Base-by-base conservation (phyloP, 2,888 invertebrate genomes). In the Pelosia muscerda region DNA sequence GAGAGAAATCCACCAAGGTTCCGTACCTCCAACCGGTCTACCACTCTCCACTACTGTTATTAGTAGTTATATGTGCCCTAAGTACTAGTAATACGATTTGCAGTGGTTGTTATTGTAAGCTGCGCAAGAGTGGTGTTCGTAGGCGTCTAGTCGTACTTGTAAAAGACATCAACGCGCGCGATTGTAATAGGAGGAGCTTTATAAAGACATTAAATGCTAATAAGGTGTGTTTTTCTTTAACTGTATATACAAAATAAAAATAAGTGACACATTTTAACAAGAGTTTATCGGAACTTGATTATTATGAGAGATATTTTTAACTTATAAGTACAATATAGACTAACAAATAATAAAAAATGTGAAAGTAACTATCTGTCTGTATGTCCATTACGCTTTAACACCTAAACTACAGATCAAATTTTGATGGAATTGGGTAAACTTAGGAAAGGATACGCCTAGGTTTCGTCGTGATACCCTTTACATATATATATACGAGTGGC, bases 81-180 rank as follows among this genome's bases (percentile, higher is more conserved):
- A 77, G 78, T 77, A 74, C 69, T 68, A 69, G 74, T 76, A 77
- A 76, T 73, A 74, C 73, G 69, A 74, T 78, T 71, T 73, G 49
- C 60, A 28, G 31, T 60, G n/a, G 60, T 57, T 34, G 53, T 74
- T 76, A 55, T 73, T 74, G 75, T 77, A 72, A 71, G 59, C 66
- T 77, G 74, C 77, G 78, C 80, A 72, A 34, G 75, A 78, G 78
- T 81, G 68, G 69, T 77, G 77, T 75, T 76, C 71, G 75, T 72
- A 75, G 72, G 66, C 73, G 74, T 64, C 55, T 55, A 73, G 68
- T 66, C 66, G 71, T 72, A 72, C 84, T 71, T 87, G 84, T 81
- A 88, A 90, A 89, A 91, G 92, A 92, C 91, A 89, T 92, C 89
- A 91, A 92, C 93, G 92, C 86, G 85, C 75, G 74, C 77, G 65